Evolutionary conservation across 1,140 invertebrate genomes (phyloP).

Genomic region (Cyclina sinensis): DNA sequence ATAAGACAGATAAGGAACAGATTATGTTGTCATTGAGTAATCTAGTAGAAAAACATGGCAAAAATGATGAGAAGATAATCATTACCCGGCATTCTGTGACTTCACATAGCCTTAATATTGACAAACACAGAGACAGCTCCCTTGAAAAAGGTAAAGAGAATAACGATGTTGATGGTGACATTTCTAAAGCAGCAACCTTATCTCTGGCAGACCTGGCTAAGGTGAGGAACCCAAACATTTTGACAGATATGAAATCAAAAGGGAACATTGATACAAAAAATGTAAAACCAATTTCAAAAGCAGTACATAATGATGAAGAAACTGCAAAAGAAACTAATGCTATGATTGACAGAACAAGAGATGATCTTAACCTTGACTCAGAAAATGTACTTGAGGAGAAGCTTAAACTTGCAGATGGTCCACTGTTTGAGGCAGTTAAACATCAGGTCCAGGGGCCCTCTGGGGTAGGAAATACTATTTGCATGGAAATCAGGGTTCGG

Average conservation of each 20-base stretch:
- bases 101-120: not conserved
- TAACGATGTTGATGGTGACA: not conserved
- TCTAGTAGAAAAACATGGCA: slow-evolving; percentile 47
- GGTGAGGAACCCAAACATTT: not conserved
- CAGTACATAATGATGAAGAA: not conserved
- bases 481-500: not conserved
- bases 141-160: not conserved
- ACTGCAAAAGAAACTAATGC: not conserved
- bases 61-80: not conserved
- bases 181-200: not conserved
- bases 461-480: slow-evolving; percentile 34
- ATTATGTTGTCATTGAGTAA: slow-evolving; percentile 59
- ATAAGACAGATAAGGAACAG: slow-evolving; percentile 46
- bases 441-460: slow-evolving; percentile 33
- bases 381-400: not conserved
- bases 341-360: not conserved
- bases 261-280: not conserved
- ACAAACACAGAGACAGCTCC: not conserved
- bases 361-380: not conserved
- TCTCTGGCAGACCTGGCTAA: not conserved
- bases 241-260: not conserved
- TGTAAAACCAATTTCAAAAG: not conserved
- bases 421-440: not conserved
- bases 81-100: not conserved
- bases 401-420: not conserved